These are phyloP conservation scores for Odocoileus virginianus DNA, from an alignment of 2,113 vertebrate species.

Conservation along the genomic window DNA sequence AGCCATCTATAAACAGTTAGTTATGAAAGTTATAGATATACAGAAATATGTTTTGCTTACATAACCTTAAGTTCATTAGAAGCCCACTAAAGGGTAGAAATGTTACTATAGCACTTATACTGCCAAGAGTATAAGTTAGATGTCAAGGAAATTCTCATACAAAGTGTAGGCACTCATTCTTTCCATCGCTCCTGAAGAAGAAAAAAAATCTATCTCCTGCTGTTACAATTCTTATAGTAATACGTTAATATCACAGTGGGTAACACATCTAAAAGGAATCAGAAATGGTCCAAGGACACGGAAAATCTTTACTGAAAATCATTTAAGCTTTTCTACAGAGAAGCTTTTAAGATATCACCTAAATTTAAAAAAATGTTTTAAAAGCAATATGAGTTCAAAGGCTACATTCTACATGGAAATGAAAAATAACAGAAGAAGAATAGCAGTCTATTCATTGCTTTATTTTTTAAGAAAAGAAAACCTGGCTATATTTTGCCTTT, in stretches of 20 bases:
- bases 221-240: conserved; percentile 58
- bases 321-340: conserved; percentile 57
- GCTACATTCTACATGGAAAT: conserved; percentile 57
- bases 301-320: conserved; percentile 62
- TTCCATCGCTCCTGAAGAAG: conserved; percentile 32
- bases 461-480: conserved; percentile 29
- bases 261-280: conserved; percentile 59
- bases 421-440: conserved; percentile 60
- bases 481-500: conserved; percentile 20
- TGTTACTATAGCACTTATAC: background rate
- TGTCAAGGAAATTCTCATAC: conserved; percentile 51
- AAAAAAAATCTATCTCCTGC: conserved; percentile 43
- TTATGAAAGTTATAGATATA: background rate
- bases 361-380: conserved; percentile 59
- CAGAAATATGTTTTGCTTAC: conserved; percentile 38
- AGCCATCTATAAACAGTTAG: conserved; percentile 15
- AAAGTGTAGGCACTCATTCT: conserved; percentile 14
- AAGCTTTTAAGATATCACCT: conserved; percentile 63
- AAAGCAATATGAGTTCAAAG: conserved; percentile 54
- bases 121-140: conserved; percentile 29
- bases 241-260: conserved; percentile 66
- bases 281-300: conserved; percentile 64
- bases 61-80: conserved; percentile 48
- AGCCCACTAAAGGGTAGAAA: conserved; percentile 15
- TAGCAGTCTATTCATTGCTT: conserved; percentile 12